Conservation (phyloP, 2,888 invertebrate genomes). For the Cetonia aurata region DNA sequence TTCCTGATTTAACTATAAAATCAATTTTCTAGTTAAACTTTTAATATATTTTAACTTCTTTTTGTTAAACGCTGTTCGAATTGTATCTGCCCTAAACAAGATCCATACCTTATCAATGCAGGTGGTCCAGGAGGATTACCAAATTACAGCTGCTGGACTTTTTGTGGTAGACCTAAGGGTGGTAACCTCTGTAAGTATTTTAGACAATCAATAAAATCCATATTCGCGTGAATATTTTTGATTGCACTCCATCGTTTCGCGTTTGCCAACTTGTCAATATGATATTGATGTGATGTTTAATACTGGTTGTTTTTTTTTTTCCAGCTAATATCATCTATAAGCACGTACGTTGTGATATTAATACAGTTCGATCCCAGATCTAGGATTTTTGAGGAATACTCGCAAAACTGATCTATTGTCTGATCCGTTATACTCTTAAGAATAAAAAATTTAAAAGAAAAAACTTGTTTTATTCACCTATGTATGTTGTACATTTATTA, state of each 20-base stretch:
- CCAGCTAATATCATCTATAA: neutral
- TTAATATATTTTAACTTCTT: too few species aligned
- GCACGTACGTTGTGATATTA: neutral
- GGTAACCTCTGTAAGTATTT: neutral
- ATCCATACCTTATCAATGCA: neutral
- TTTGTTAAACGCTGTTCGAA: too few species aligned
- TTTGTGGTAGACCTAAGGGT: neutral
- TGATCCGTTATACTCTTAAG: too few species aligned
- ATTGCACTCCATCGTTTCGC: too few species aligned
- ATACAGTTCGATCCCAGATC: neutral
- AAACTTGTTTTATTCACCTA: too few species aligned
- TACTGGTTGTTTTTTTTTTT: neutral
- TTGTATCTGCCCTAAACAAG: neutral
- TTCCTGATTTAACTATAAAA: too few species aligned
- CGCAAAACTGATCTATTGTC: neutral
- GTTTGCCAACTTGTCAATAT: too few species aligned
- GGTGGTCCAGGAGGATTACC: neutral
- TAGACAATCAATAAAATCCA: neutral
- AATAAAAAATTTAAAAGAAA: too few species aligned
- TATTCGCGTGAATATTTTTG: too few species aligned
- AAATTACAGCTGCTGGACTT: slow-evolving; percentile 1
- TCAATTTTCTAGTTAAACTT: too few species aligned
- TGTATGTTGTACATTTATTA: too few species aligned
- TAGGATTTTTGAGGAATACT: neutral
- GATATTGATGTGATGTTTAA: too few species aligned